Conservation (phyloP, 2,888 invertebrate species). For the Drosophila mettleri region DNA sequence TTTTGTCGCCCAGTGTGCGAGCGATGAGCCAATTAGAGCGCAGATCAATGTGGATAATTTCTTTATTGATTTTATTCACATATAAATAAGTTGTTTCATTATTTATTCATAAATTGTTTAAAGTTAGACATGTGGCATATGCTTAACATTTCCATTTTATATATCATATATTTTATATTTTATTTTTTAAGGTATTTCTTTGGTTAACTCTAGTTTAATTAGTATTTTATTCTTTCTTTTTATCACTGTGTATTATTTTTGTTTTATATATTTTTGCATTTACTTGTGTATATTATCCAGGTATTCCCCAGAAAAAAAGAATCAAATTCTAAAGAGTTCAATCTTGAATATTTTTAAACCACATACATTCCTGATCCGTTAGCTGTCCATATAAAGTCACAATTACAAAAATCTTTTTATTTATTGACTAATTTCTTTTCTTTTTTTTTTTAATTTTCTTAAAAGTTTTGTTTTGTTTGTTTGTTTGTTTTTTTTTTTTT, state of each 20-base stretch:
- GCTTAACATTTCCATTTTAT: slow-evolving; percentile 26
- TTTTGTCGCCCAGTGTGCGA: neutral
- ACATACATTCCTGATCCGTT: slow-evolving; percentile 29
- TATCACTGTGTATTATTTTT: slow-evolving; percentile 9
- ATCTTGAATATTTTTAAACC: slow-evolving; percentile 1
- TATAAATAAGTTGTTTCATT: slow-evolving; percentile 35
- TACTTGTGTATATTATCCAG: slow-evolving; percentile 23
- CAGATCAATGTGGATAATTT: slow-evolving; percentile 25
- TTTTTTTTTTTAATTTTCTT: slow-evolving; percentile 6
- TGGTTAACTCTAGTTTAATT: slow-evolving; percentile 27
- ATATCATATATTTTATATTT: slow-evolving; percentile 6
- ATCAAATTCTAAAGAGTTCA: slow-evolving; percentile 2
- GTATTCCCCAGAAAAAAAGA: slow-evolving; percentile 21
- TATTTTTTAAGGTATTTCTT: slow-evolving; percentile 16
- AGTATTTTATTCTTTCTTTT: slow-evolving; percentile 7
- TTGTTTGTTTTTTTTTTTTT: no score
- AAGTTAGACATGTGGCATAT: slow-evolving; percentile 22
- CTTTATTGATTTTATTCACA: slow-evolving; percentile 55
- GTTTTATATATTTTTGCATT: slow-evolving; percentile 16
- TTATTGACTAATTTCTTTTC: slow-evolving; percentile 20
- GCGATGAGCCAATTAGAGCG: neutral
- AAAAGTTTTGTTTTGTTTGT: slow-evolving; percentile 44
- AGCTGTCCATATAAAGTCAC: slow-evolving; percentile 48
- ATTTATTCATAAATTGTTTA: slow-evolving; percentile 31
- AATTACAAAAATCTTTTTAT: slow-evolving; percentile 47